These are phyloP conservation scores for Nasonia oneida DNA, from an alignment of 2,888 invertebrate genomes.

Conservation along the genomic window DNA sequence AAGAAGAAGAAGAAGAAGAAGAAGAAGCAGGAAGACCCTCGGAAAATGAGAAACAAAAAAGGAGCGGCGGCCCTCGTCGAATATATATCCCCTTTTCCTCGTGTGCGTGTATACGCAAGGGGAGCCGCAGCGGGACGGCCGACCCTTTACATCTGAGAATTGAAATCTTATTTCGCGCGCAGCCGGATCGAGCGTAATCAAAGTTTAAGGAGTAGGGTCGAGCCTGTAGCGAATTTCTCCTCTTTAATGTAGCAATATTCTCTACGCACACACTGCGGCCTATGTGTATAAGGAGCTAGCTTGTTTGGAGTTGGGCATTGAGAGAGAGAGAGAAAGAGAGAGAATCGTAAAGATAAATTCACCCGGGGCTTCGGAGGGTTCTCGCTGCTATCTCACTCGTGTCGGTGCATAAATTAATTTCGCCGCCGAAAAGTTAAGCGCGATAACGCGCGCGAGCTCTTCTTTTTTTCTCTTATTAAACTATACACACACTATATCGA, in stretches of 20 bases:
- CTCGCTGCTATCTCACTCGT: background rate
- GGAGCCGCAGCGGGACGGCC: background rate
- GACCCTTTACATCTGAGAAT: constrained; percentile 16
- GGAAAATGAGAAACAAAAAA: background rate
- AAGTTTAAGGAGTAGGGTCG: constrained; percentile 2
- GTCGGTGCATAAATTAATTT: background rate
- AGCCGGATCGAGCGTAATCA: background rate
- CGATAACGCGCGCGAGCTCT: too few relatives aligned
- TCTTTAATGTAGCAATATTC: background rate
- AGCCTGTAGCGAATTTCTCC: background rate
- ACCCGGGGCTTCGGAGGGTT: too few relatives aligned
- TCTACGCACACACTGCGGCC: background rate
- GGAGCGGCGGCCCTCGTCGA: background rate
- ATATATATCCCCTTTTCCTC: background rate
- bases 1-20: background rate
- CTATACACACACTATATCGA: background rate
- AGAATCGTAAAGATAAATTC: background rate
- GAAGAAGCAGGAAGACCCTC: background rate
- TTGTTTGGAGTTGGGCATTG: too few relatives aligned
- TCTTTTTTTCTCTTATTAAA: too few relatives aligned
- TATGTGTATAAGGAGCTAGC: too few relatives aligned
- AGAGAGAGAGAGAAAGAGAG: too few relatives aligned
- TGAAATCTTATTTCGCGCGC: constrained; percentile 42
- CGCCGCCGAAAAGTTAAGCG: too few relatives aligned
- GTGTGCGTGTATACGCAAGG: background rate